Percentiles rank a stretch among this genome's conserved stretches.
phyloP scores from a whole-genome alignment of 2,113 vertebrate species.

The Hystrix cristata region DNA sequence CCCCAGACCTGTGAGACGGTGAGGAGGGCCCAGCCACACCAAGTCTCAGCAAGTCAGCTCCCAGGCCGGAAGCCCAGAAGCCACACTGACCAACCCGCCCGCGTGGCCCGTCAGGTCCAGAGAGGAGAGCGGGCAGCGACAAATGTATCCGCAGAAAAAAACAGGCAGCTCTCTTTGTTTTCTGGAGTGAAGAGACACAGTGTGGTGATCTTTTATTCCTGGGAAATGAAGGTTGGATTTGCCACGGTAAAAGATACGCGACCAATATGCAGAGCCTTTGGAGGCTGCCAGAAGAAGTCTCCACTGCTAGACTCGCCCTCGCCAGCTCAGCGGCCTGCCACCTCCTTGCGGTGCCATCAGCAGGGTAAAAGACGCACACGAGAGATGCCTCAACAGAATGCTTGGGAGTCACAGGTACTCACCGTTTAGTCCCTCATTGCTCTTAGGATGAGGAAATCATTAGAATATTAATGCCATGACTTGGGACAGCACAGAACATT shows the following conservation, averaged over 20 bases:
- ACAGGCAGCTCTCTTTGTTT: background rate
- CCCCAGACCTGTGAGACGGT: background rate
- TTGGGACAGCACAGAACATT: background rate
- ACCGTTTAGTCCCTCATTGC: background rate
- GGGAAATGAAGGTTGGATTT: background rate
- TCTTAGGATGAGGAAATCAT: background rate
- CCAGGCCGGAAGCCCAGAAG: background rate
- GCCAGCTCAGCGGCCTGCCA: background rate
- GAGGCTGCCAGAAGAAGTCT: background rate
- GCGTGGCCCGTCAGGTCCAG: background rate
- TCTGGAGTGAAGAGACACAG: background rate
- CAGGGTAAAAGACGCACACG: background rate
- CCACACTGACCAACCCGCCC: background rate
- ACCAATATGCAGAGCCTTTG: background rate
- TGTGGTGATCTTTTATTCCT: background rate
- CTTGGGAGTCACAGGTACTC: background rate
- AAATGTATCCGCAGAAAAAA: background rate
- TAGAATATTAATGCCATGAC: background rate
- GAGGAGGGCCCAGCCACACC: background rate
- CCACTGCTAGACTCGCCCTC: background rate
- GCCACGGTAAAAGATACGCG: background rate
- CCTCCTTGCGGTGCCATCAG: background rate
- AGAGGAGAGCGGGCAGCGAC: background rate
- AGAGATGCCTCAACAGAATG: background rate
- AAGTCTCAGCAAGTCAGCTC: background rate